Conservation (phyloP, 2,888 invertebrate species). For the Andrena bucephala region DNA sequence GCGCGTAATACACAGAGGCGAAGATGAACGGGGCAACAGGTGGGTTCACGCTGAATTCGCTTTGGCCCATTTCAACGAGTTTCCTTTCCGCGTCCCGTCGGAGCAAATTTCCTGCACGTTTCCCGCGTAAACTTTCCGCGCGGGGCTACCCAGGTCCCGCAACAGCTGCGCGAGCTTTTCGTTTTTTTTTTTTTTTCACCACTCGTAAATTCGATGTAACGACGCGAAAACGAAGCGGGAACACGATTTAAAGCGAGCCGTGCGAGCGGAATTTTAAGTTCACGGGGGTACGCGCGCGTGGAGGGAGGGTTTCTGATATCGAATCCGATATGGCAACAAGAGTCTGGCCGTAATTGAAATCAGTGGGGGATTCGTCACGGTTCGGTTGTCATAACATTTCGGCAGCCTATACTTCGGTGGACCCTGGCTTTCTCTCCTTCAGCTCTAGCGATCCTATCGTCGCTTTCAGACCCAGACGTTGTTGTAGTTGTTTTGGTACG, state of each 20-base stretch:
- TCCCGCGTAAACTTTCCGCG: slow-evolving; percentile 62
- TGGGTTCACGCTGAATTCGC: slow-evolving; percentile 77
- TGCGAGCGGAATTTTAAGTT: not conserved
- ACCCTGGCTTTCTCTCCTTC: not conserved
- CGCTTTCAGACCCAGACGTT: not conserved
- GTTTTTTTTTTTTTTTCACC: not conserved
- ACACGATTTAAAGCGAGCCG: not conserved
- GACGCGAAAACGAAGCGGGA: not conserved
- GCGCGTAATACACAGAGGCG: slow-evolving; percentile 16
- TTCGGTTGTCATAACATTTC: slow-evolving; percentile 1
- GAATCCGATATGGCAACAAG: not conserved
- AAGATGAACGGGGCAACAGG: slow-evolving; percentile 77
- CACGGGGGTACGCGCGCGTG: not conserved
- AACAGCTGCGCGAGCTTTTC: slow-evolving; percentile 20
- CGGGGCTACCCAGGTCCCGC: not conserved
- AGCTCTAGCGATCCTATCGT: not conserved
- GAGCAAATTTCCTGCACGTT: slow-evolving; percentile 69
- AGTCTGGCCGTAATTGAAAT: not conserved
- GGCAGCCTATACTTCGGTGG: not conserved
- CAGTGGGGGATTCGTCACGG: not conserved
- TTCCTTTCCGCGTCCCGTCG: slow-evolving; percentile 65
- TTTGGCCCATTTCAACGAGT: slow-evolving; percentile 75
- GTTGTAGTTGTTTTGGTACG: not conserved
- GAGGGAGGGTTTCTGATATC: not conserved
- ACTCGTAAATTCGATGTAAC: slow-evolving; percentile 21